Conservation (phyloP, 2,888 invertebrate species). For the Ommatoiulus sabulosus region DNA sequence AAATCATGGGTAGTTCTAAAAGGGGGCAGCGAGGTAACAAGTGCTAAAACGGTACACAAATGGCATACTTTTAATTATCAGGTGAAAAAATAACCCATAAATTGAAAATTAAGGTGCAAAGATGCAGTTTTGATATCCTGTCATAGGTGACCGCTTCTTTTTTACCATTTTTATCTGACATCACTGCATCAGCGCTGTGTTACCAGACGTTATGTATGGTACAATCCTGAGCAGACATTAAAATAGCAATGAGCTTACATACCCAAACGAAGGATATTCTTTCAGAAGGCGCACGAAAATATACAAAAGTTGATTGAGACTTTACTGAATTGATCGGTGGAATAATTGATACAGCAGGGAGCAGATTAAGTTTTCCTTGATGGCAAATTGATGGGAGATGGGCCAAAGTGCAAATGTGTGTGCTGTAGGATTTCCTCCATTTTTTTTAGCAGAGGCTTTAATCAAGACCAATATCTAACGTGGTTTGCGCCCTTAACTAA, state of each 20-base stretch:
- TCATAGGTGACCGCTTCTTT: neutral
- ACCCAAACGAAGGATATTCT: neutral
- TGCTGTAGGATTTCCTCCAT: constrained; percentile 52
- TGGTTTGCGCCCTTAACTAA: constrained; percentile 45
- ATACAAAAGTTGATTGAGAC: constrained; percentile 36
- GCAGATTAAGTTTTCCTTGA: constrained; percentile 31
- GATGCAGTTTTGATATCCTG: neutral
- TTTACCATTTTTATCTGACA: neutral
- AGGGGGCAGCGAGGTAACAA: neutral
- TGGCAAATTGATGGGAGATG: constrained; percentile 22
- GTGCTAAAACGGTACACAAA: neutral
- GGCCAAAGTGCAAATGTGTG: constrained; percentile 48
- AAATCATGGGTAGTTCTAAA: neutral
- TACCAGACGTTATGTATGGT: neutral
- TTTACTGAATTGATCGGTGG: constrained; percentile 11
- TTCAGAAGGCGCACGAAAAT: neutral
- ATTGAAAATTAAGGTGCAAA: neutral
- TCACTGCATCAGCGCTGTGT: neutral
- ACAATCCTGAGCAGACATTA: neutral
- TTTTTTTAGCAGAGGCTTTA: constrained; percentile 39
- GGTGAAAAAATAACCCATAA: neutral
- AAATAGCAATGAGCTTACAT: neutral
- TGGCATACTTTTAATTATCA: neutral
- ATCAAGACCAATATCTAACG: constrained; percentile 47
- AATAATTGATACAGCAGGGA: constrained; percentile 20